A percentile compares a stretch with the other conserved stretches of the same genome.
Evolutionary conservation across 1,140 invertebrate genomes (phyloP).

Genomic region (Latrodectus geometricus): DNA sequence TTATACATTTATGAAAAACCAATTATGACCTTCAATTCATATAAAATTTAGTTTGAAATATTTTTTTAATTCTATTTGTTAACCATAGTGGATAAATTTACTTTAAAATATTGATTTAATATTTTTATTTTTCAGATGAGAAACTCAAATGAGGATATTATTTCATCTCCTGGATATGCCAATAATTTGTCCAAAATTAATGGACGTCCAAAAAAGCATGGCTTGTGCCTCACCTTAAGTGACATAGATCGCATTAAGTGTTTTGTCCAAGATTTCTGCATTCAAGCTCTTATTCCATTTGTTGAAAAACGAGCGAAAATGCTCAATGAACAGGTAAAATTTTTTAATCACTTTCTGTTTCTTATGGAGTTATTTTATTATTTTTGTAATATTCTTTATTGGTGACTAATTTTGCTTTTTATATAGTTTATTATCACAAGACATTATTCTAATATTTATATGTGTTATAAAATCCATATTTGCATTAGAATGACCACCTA

Average conservation of each 20-base stretch:
- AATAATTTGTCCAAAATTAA: constrained; percentile 35
- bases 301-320: constrained; percentile 86
- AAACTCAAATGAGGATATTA: constrained; percentile 30
- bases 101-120: neutral
- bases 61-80: too few relatives aligned
- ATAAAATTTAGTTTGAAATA: too few relatives aligned
- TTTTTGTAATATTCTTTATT: too few relatives aligned
- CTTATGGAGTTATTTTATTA: too few relatives aligned
- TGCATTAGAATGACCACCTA: too few relatives aligned
- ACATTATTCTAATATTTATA: too few relatives aligned
- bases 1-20: too few relatives aligned
- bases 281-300: constrained; percentile 88
- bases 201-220: constrained; percentile 69
- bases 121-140: constrained; percentile 15
- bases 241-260: constrained; percentile 87
- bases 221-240: constrained; percentile 79
- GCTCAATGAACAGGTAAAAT: constrained; percentile 82
- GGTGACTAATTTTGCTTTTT: too few relatives aligned
- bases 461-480: too few relatives aligned
- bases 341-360: neutral
- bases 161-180: neutral
- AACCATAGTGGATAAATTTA: neutral
- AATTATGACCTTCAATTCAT: too few relatives aligned
- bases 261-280: constrained; percentile 89
- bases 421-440: too few relatives aligned